A percentile compares a stretch with the other conserved stretches of the same genome.
Conservation (phyloP, 2,797 vertebrate species). For the Xiphorhynchus erythropygius region DNA sequence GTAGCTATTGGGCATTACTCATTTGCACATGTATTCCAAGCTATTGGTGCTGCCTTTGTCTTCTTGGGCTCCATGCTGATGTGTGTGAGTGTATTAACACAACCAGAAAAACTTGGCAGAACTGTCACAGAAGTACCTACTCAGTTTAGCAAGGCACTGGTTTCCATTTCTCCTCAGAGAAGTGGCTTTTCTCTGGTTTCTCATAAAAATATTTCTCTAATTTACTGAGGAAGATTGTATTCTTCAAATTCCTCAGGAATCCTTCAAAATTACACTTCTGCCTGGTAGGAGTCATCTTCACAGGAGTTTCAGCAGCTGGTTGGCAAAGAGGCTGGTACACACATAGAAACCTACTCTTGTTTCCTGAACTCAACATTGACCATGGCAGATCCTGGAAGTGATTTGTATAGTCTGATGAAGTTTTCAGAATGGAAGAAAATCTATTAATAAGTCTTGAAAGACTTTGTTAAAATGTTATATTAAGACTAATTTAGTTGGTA, state of each 20-base stretch:
- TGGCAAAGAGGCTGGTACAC: not conserved
- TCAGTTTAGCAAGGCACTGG: not conserved
- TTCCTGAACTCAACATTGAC: not conserved
- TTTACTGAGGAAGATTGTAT: not conserved
- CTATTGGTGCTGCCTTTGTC: not conserved
- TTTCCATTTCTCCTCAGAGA: not conserved
- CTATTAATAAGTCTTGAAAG: not conserved
- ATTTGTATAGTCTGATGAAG: not conserved
- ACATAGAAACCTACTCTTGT: not conserved
- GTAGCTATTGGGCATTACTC: not conserved
- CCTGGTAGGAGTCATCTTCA: not conserved
- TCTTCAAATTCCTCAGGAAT: not conserved
- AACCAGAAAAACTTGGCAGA: not conserved
- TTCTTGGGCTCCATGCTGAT: not conserved
- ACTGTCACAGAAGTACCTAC: not conserved
- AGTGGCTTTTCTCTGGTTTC: not conserved
- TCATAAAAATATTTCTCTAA: not conserved
- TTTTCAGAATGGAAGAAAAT: not conserved
- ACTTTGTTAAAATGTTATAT: not conserved
- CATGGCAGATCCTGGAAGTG: not conserved
- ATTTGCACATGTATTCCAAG: not conserved
- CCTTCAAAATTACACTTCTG: not conserved
- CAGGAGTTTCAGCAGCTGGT: not conserved
- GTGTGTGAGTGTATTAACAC: not conserved
- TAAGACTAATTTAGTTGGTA: not conserved